These are phyloP conservation scores for Neolamprologus toae DNA, from an alignment of 2,113 vertebrate species.

Conservation along the genomic window DNA sequence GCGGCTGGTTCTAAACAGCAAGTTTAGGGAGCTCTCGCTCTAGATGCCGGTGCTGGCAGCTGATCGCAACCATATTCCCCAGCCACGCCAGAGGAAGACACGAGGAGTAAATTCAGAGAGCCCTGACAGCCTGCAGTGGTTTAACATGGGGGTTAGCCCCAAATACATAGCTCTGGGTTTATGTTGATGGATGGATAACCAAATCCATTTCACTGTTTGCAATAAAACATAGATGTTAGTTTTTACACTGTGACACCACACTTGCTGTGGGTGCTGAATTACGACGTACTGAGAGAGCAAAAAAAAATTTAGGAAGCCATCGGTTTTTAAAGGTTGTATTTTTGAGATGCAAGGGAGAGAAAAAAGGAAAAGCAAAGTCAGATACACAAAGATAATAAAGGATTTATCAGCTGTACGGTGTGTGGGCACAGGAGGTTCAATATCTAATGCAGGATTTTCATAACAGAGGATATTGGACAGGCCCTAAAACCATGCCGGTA, in stretches of 20 bases:
- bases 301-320: background rate
- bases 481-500: background rate
- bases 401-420: background rate
- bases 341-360: background rate
- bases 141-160: constrained; percentile 46
- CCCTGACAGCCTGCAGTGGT: constrained; percentile 57
- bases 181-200: constrained; percentile 66
- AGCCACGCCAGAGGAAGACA: constrained; percentile 29
- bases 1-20: constrained; percentile 58
- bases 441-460: background rate
- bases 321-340: background rate
- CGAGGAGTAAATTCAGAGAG: constrained; percentile 52
- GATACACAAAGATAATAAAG: background rate
- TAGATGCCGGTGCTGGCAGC: constrained; percentile 38
- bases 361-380: background rate
- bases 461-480: constrained; percentile 1
- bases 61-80: constrained; percentile 53
- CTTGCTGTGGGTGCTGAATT: constrained; percentile 23
- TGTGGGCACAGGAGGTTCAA: constrained; percentile 14
- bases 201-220: constrained; percentile 58
- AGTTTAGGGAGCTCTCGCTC: constrained; percentile 41
- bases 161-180: constrained; percentile 31
- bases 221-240: constrained; percentile 55
- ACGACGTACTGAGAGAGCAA: background rate
- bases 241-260: constrained; percentile 47